Conservation (phyloP, 2,113 vertebrate genomes). For the Grantiella picta region DNA sequence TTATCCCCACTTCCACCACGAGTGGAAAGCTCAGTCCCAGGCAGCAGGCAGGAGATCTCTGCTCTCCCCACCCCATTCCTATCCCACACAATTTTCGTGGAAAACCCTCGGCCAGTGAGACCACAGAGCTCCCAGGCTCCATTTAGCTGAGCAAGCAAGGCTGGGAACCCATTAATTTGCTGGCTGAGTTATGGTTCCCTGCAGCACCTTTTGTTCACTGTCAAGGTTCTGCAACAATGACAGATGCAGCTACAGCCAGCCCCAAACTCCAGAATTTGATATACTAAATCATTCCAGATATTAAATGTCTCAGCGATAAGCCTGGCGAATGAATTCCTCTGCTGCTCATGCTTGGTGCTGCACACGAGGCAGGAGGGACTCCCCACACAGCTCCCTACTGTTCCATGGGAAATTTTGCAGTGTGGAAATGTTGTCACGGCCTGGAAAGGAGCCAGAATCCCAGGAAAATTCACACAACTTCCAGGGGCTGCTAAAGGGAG, state of each 20-base stretch:
- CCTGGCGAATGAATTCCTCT: conserved; percentile 7
- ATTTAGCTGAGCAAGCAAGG: conserved; percentile 30
- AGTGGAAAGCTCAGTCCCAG: background rate
- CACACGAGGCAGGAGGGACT: background rate
- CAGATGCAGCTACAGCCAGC: conserved; percentile 41
- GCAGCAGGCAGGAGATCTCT: background rate
- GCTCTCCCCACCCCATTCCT: background rate
- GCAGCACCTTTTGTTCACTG: conserved; percentile 58
- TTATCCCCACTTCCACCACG: background rate
- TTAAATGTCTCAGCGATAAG: conserved; percentile 9
- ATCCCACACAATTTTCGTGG: background rate
- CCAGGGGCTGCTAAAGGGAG: background rate
- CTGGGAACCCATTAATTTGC: conserved; percentile 51
- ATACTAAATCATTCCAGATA: conserved; percentile 39
- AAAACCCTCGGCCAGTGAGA: background rate
- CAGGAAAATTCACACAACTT: background rate
- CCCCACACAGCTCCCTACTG: background rate
- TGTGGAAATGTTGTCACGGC: background rate
- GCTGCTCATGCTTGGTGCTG: background rate
- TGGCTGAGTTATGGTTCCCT: conserved; percentile 49
- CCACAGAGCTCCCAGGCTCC: background rate
- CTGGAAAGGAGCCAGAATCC: background rate
- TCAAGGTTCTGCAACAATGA: conserved; percentile 60
- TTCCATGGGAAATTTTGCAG: background rate
- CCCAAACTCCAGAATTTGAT: conserved; percentile 22